Evolutionary conservation across 2,797 vertebrate genomes (phyloP).

Genomic region (Onychomys leucogaster): DNA sequence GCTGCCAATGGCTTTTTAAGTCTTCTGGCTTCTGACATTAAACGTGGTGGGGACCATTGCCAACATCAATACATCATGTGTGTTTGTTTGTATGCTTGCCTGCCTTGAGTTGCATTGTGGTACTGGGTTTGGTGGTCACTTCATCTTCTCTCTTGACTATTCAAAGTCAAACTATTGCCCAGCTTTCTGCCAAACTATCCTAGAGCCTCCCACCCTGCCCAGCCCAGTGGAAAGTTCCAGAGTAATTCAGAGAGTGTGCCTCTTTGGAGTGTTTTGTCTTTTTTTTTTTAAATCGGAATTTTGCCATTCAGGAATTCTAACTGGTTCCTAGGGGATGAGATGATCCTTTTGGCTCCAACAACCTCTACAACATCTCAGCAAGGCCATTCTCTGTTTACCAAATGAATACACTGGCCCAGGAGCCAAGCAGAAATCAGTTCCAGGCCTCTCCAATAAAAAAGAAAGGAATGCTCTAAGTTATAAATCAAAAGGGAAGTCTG

Average conservation of each 20-base stretch:
- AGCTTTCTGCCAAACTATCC: slow-evolving; percentile 8
- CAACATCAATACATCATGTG: slow-evolving; percentile 57
- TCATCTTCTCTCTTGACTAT: neutral
- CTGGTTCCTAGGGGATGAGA: slow-evolving; percentile 68
- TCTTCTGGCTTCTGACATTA: slow-evolving; percentile 51
- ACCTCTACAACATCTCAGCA: slow-evolving; percentile 46
- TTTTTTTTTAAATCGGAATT: slow-evolving; percentile 18
- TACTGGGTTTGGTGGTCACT: slow-evolving; percentile 9
- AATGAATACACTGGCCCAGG: slow-evolving; percentile 29
- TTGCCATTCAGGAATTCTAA: slow-evolving; percentile 67
- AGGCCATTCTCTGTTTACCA: slow-evolving; percentile 65
- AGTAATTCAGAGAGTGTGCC: slow-evolving; percentile 32
- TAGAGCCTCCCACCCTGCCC: neutral
- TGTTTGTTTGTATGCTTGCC: slow-evolving; percentile 46
- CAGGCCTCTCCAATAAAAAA: slow-evolving; percentile 42
- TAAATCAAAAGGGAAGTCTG: slow-evolving; percentile 24
- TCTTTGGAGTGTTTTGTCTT: neutral
- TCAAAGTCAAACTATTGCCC: neutral
- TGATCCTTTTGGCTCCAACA: slow-evolving; percentile 66
- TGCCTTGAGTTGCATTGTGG: neutral
- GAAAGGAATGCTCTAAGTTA: slow-evolving; percentile 31
- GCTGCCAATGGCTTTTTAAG: slow-evolving; percentile 5
- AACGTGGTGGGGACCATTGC: neutral
- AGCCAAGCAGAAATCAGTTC: slow-evolving; percentile 65
- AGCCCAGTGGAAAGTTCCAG: slow-evolving; percentile 44